Conservation (phyloP, 1,140 invertebrate species). For the Drosophila lini region DNA sequence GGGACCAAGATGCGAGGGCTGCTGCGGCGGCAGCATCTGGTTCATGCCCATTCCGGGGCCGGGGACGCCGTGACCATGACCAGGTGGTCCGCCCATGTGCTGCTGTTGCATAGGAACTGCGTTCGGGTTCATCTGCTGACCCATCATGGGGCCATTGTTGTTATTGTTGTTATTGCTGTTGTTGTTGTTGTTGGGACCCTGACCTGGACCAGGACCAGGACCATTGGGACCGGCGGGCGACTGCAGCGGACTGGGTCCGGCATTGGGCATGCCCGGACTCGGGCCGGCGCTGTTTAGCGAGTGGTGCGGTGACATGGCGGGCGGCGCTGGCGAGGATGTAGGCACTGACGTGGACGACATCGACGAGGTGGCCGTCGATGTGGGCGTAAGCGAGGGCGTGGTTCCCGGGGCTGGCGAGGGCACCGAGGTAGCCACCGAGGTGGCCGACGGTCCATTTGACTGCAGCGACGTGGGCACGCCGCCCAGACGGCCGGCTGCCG, state of each 20-base stretch:
- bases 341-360: conserved; percentile 81
- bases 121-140: conserved; percentile 80
- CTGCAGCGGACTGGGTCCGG: conserved; percentile 77
- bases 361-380: conserved; percentile 52
- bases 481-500: conserved; percentile 69
- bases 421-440: conserved; percentile 31
- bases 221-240: conserved; percentile 84
- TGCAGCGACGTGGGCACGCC: conserved; percentile 68
- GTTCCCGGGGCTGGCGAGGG: conserved; percentile 50
- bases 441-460: conserved; percentile 69
- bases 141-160: conserved; percentile 77
- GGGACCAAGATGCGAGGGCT: conserved; percentile 71
- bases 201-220: conserved; percentile 15
- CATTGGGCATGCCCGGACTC: conserved; percentile 71
- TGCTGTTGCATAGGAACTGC: conserved; percentile 81
- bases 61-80: conserved; percentile 52
- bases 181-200: conserved; percentile 47
- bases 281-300: conserved; percentile 74
- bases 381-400: conserved; percentile 49
- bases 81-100: conserved; percentile 68
- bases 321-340: conserved; percentile 81
- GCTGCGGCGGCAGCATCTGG: conserved; percentile 80
- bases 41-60: conserved; percentile 76
- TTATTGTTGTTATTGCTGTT: conserved; percentile 84
- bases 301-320: conserved; percentile 81